Conservation (phyloP, 2,797 vertebrate species). For the Zenarchopterus dispar region DNA sequence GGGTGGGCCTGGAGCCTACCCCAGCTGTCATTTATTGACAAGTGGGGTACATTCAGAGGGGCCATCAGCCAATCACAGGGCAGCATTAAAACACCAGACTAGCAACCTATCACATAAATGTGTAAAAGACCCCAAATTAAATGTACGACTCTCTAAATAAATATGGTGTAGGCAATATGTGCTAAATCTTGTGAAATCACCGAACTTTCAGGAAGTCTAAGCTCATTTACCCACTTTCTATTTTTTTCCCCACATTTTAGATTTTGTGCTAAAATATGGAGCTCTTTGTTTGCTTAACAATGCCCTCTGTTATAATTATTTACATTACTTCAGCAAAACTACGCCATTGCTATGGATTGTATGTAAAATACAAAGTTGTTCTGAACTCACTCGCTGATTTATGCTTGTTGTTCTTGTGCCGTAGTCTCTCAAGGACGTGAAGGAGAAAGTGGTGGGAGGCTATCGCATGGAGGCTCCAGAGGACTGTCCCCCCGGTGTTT, state of each 20-base stretch:
- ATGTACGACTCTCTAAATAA: too few relatives aligned
- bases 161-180: too few relatives aligned
- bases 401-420: neutral
- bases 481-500: slow-evolving; percentile 81
- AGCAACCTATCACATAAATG: too few relatives aligned
- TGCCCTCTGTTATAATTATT: neutral
- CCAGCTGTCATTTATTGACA: too few relatives aligned
- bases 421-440: slow-evolving; percentile 88
- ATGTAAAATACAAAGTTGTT: neutral
- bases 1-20: too few relatives aligned
- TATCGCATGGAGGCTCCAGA: slow-evolving; percentile 91
- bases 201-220: too few relatives aligned
- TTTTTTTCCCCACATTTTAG: neutral
- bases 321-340: neutral
- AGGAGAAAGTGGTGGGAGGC: slow-evolving; percentile 84
- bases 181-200: too few relatives aligned
- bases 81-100: too few relatives aligned
- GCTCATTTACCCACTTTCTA: neutral
- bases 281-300: too few relatives aligned
- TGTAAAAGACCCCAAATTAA: too few relatives aligned
- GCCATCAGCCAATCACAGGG: too few relatives aligned
- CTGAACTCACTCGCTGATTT: accelerated
- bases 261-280: neutral
- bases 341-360: neutral
- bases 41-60: too few relatives aligned